phyloP scores from a whole-genome alignment of 2,113 vertebrate genomes.

The Indicator indicator region DNA sequence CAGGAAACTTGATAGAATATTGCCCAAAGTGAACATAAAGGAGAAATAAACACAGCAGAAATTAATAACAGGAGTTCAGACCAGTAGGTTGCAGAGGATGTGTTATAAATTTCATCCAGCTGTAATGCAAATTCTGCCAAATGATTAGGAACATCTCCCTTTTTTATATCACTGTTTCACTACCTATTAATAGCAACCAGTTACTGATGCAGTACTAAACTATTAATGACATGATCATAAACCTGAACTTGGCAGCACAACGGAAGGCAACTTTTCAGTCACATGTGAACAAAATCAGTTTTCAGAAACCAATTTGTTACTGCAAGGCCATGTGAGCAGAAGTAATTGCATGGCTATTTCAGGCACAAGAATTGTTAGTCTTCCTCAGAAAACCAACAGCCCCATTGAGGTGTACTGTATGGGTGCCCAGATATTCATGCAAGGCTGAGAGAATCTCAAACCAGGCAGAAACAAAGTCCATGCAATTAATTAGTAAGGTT shows the following conservation, averaged over 20 bases:
- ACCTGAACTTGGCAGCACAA: slow-evolving; percentile 65
- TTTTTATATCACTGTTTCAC: slow-evolving; percentile 54
- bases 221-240: slow-evolving; percentile 66
- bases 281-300: slow-evolving; percentile 43
- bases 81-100: slow-evolving; percentile 54
- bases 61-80: slow-evolving; percentile 65
- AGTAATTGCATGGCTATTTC: slow-evolving; percentile 55
- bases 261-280: slow-evolving; percentile 34
- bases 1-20: slow-evolving; percentile 65
- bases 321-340: not conserved
- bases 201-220: slow-evolving; percentile 64
- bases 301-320: slow-evolving; percentile 42
- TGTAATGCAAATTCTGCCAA: slow-evolving; percentile 68
- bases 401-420: not conserved
- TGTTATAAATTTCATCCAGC: slow-evolving; percentile 67
- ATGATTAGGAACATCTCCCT: slow-evolving; percentile 63
- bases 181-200: slow-evolving; percentile 69
- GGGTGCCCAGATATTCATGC: not conserved
- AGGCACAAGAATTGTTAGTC: slow-evolving; percentile 10
- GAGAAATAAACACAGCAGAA: slow-evolving; percentile 68
- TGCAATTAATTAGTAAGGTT: slow-evolving; percentile 58
- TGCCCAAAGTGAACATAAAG: slow-evolving; percentile 69
- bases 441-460: slow-evolving; percentile 56
- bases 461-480: slow-evolving; percentile 61
- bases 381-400: slow-evolving; percentile 26